Evolutionary conservation across 1,140 invertebrate species (phyloP).

Genomic region (Octopus bimaculoides): DNA sequence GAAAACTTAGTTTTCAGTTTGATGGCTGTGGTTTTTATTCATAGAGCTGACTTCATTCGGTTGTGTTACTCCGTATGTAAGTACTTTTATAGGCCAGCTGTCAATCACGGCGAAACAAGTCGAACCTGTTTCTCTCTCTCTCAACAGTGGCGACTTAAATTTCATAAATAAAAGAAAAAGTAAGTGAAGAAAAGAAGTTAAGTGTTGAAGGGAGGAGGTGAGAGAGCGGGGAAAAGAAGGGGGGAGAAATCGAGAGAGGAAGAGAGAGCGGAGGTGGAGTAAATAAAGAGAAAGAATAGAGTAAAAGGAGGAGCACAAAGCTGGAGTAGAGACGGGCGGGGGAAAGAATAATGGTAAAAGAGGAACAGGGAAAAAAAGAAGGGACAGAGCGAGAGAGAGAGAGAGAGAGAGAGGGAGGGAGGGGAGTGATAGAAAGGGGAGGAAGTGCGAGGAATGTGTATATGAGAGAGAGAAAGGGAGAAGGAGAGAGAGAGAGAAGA

Average conservation of each 20-base stretch:
- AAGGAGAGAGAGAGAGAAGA: neutral
- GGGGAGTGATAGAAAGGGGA: neutral
- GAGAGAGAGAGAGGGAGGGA: neutral
- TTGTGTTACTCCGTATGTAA: too few species aligned
- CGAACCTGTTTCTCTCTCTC: conserved; percentile 1
- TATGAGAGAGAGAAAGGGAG: neutral
- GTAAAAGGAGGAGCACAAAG: neutral
- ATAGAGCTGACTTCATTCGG: too few species aligned
- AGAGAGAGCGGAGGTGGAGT: neutral
- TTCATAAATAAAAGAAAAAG: too few species aligned
- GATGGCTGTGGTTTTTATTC: too few species aligned
- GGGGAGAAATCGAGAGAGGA: too few species aligned
- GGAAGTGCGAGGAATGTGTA: neutral
- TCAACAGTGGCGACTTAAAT: neutral
- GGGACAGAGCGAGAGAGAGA: neutral
- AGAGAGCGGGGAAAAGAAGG: neutral
- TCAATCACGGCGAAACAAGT: too few species aligned
- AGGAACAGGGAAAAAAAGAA: neutral
- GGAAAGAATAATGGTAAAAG: neutral
- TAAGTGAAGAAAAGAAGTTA: too few species aligned
- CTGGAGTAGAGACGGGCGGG: neutral
- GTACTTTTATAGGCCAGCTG: too few species aligned
- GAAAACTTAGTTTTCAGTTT: too few species aligned
- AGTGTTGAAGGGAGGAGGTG: too few species aligned
- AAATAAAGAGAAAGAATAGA: neutral